A percentile compares a stretch with the other conserved stretches of the same genome.
phyloP scores from a whole-genome alignment of 2,888 invertebrate genomes.

The Autographa pulchrina region DNA sequence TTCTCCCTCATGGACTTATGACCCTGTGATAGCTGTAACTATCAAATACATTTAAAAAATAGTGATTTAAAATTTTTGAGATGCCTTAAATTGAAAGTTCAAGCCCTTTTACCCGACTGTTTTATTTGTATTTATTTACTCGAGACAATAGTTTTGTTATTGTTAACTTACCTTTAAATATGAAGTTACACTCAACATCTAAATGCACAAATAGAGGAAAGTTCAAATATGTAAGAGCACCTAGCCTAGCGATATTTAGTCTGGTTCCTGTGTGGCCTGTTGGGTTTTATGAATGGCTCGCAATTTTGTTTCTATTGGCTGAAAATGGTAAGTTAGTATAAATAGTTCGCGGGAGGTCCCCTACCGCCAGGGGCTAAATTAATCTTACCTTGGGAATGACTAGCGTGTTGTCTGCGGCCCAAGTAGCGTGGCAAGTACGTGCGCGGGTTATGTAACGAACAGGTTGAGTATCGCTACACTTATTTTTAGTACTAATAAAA shows the following conservation, averaged over 20 bases:
- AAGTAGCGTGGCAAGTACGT: conserved; percentile 1
- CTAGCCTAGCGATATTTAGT: conserved; percentile 23
- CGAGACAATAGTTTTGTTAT: conserved; percentile 1
- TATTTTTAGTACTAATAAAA: not conserved
- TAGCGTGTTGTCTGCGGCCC: not conserved
- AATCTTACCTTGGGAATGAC: not conserved
- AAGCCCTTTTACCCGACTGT: no score
- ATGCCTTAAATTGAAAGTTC: conserved; percentile 46
- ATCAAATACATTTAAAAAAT: conserved; percentile 44
- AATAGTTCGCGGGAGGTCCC: not conserved
- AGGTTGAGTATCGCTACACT: conserved; percentile 35
- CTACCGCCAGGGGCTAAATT: not conserved
- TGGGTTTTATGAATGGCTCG: not conserved
- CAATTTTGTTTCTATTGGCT: not conserved
- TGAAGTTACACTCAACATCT: not conserved
- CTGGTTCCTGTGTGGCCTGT: not conserved
- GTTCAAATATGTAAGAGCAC: conserved; percentile 10
- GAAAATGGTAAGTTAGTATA: conserved; percentile 14
- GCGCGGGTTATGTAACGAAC: conserved; percentile 3
- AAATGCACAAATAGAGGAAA: conserved; percentile 29
- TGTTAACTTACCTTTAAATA: conserved; percentile 19
- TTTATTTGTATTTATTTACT: conserved; percentile 12
- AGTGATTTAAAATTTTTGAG: conserved; percentile 30
- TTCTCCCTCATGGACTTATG: conserved; percentile 41
- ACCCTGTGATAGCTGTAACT: conserved; percentile 56